phyloP scores from a whole-genome alignment of 1,140 invertebrate genomes.

The Bombus consobrinus region DNA sequence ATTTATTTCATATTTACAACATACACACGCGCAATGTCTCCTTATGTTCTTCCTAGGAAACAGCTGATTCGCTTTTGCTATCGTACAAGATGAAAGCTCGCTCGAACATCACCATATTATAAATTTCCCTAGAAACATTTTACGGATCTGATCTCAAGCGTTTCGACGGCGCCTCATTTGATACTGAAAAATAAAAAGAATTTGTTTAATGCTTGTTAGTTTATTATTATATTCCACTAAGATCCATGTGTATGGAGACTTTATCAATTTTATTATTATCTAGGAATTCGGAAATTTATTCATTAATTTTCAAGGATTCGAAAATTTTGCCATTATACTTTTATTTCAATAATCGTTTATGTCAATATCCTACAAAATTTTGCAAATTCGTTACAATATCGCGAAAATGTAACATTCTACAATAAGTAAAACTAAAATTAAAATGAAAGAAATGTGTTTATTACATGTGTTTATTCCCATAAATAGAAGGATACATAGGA shows the following conservation, averaged over 20 bases:
- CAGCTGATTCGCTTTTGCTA: conserved; percentile 6
- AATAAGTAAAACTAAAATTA: neutral
- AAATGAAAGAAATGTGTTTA: neutral
- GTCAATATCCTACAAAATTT: neutral
- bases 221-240: neutral
- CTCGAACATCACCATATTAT: neutral
- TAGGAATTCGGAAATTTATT: neutral
- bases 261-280: neutral
- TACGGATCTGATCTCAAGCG: neutral
- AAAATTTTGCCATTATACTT: neutral
- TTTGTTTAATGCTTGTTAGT: neutral
- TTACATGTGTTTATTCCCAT: too few relatives aligned
- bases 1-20: conserved; percentile 69
- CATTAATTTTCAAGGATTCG: neutral
- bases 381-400: neutral
- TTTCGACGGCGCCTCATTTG: neutral
- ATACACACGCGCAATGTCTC: conserved; percentile 48
- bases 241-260: neutral
- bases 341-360: neutral
- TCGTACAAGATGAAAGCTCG: neutral
- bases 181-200: conserved; percentile 28
- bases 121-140: neutral
- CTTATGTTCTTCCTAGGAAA: neutral
- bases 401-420: neutral
- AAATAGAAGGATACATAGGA: neutral